phyloP scores from a whole-genome alignment of 2,113 vertebrate species.

The Scartelaos histophorus region DNA sequence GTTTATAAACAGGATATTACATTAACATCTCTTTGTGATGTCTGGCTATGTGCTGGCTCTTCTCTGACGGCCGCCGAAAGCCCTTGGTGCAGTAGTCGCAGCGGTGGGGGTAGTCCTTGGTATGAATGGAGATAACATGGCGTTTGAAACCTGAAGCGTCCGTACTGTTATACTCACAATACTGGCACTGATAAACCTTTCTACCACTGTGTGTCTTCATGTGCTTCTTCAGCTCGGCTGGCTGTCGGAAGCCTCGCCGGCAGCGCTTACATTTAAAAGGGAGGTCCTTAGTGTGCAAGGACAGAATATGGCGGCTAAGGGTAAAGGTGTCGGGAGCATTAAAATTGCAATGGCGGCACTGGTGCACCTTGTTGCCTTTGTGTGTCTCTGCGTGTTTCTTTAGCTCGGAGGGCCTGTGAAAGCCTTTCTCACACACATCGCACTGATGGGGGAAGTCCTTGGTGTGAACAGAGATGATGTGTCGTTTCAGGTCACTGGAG shows the following conservation, averaged over 20 bases:
- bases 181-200: conserved; percentile 99
- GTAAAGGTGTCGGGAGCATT: conserved; percentile 97
- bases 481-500: conserved; percentile 96
- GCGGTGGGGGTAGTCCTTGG: conserved; percentile 98
- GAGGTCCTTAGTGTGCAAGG: conserved; percentile 97
- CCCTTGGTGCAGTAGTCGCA: conserved; percentile 99
- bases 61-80: conserved; percentile 97
- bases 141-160: conserved; percentile 99
- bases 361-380: conserved; percentile 96
- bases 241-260: conserved; percentile 93
- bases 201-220: conserved; percentile 99
- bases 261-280: conserved; percentile 98
- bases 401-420: conserved; percentile 96
- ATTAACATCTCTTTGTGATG: conserved; percentile 97
- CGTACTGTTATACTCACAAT: conserved; percentile 98
- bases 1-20: conserved; percentile 67
- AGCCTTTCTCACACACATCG: conserved; percentile 97
- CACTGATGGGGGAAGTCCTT: conserved; percentile 99
- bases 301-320: conserved; percentile 96
- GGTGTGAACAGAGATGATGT: conserved; percentile 98
- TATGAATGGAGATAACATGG: conserved; percentile 99
- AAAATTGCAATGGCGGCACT: conserved; percentile 98
- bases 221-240: conserved; percentile 97
- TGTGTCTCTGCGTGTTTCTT: conserved; percentile 97
- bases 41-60: conserved; percentile 98